These are phyloP conservation scores for Melanotaenia duboulayi DNA, from an alignment of 2,113 vertebrate genomes.

Conservation along the genomic window DNA sequence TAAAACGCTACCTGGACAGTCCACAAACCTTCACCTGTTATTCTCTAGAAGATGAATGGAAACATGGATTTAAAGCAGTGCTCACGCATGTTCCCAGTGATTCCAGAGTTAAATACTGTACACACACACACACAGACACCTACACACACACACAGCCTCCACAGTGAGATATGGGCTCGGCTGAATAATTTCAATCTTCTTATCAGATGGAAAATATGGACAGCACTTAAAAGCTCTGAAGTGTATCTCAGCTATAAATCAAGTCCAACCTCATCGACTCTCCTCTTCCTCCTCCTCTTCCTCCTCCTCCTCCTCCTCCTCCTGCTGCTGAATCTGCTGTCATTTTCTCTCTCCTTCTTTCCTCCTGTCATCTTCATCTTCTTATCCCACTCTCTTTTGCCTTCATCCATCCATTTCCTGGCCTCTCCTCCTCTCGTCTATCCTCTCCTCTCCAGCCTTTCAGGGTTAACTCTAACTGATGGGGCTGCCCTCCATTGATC, in stretches of 20 bases:
- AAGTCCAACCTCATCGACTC: constrained; percentile 49
- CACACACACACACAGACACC: constrained; percentile 12
- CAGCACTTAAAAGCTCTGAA: constrained; percentile 72
- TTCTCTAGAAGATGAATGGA: neutral
- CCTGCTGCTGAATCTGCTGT: neutral
- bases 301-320: constrained; percentile 4
- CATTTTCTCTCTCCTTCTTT: constrained; percentile 11
- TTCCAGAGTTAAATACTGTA: constrained; percentile 8
- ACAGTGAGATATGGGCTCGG: constrained; percentile 28
- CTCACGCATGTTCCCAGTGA: neutral
- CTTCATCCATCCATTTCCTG: neutral
- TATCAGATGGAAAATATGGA: constrained; percentile 76
- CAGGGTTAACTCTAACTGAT: constrained; percentile 71
- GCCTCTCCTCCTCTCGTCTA: too few species aligned
- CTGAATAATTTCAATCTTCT: constrained; percentile 72
- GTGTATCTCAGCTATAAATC: constrained; percentile 73
- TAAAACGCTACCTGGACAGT: too few species aligned
- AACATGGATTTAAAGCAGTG: neutral
- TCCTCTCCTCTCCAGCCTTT: constrained; percentile 20
- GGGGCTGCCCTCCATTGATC: constrained; percentile 62
- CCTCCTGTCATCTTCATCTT: neutral
- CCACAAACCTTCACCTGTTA: too few species aligned
- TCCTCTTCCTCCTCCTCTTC: neutral
- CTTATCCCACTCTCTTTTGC: neutral
- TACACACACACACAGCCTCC: constrained; percentile 6